A percentile compares a stretch with the other conserved stretches of the same genome.
These are phyloP conservation scores for Babylonia areolata DNA, from an alignment of 1,140 invertebrate species.

Conservation along the genomic window DNA sequence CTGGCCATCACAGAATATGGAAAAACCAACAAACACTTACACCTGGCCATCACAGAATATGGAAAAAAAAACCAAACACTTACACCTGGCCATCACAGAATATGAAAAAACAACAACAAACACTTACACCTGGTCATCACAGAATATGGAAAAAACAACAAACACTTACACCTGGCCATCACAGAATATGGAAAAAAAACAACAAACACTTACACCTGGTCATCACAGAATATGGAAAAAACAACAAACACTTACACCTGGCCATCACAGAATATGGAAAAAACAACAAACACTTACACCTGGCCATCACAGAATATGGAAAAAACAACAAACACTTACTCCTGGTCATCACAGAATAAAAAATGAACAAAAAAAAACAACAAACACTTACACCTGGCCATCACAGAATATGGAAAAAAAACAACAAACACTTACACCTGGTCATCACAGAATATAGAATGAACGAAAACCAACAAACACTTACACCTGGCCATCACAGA, in stretches of 20 bases:
- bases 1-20: slow-evolving; percentile 60
- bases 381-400: slow-evolving; percentile 30
- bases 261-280: slow-evolving; percentile 63
- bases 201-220: background rate
- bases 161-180: background rate
- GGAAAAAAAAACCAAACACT: slow-evolving; percentile 33
- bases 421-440: background rate
- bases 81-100: background rate
- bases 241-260: slow-evolving; percentile 46
- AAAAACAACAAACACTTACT: background rate
- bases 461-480: background rate
- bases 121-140: background rate
- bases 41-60: too few relatives aligned
- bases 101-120: background rate
- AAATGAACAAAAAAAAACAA: background rate
- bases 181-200: too few relatives aligned
- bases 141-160: background rate
- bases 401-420: slow-evolving; percentile 48
- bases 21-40: too few relatives aligned
- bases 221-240: background rate
- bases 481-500: background rate
- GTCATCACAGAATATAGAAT: background rate
- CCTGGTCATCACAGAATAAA: too few relatives aligned
- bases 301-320: slow-evolving; percentile 60
- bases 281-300: background rate